Evolutionary conservation across 1,140 invertebrate species (phyloP).

Genomic region (Heterodera carotae): DNA sequence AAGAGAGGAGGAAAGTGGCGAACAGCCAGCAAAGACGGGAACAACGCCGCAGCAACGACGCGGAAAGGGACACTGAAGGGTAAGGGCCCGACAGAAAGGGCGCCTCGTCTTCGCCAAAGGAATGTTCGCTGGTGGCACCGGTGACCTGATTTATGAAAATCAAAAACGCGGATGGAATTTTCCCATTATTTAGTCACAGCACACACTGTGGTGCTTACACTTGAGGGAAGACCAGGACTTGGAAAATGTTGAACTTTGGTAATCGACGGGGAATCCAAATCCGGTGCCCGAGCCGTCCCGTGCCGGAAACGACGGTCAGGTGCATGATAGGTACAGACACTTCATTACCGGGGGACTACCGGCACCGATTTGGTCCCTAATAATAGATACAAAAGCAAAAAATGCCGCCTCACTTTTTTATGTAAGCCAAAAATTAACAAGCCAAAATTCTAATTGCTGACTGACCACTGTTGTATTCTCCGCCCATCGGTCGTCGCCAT

Average conservation of each 20-base stretch:
- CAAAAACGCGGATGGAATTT: neutral
- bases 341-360: no score
- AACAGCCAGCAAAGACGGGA: constrained; percentile 40
- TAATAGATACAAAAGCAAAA: no score
- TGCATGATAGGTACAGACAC: no score
- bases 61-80: neutral
- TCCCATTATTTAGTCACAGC: no score
- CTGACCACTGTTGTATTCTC: constrained; percentile 49
- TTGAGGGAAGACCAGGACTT: no score
- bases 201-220: no score
- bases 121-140: constrained; percentile 43
- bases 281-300: no score
- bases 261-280: no score
- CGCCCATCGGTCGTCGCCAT: constrained; percentile 37
- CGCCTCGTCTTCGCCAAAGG: constrained; percentile 17
- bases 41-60: constrained; percentile 24
- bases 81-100: constrained; percentile 9
- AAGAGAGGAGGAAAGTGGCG: constrained; percentile 32
- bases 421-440: neutral
- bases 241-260: no score
- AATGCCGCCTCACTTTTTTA: neutral
- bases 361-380: no score
- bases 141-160: constrained; percentile 25
- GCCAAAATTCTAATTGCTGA: neutral
- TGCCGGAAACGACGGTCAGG: no score